Base-by-base conservation (phyloP, 2,888 invertebrate species). In the Sussaba pulchella region DNA sequence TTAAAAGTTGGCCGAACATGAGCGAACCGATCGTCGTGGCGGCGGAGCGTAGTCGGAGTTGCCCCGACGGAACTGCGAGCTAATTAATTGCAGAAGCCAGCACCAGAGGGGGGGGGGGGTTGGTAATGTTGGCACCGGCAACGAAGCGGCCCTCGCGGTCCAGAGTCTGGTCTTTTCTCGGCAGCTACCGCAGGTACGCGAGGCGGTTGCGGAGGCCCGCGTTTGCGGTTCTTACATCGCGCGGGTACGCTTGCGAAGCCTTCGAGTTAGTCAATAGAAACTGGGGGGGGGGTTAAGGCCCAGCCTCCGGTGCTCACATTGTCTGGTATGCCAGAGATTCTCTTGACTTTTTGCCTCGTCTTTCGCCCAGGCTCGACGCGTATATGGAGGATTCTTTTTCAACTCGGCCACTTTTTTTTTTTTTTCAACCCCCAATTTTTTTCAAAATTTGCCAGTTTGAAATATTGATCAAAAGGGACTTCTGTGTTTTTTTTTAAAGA, bases 1-100 rank as follows among this genome's bases (percentile, higher is more conserved):
- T 89, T 89, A 89, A 89, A 89, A 88, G 88, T 87, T 87, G 82
- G 83, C 84, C 86, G 87, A 88, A 88, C 89, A 89, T 88, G 86
- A 87, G 84, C 86, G 84, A 84, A 83, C 85, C 87, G 89, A 89
- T 89, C 88, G 83, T 84, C 78, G 82, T 84, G 14, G 75, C 75
- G 63, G 73, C 73, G 61, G 71, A 64, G 64, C 31, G 31, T 57
- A 21, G 67, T 41, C 61, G 59, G 71, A 45, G 71, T 72, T 64
- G n/a, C n/a, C 50, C 36, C 41, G 36, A 70, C 36, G 71, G 66
- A 85, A 81, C 84, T 82, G 71, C 86, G 86, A 84, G 89, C 88
- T 89, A 89, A 89, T 89, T 89, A 89, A 89, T 89, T 89, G 88
- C 89, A 88, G 88, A 85, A 86, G 85, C 85, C 81, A 76, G 74